Evolutionary conservation across 2,797 vertebrate species (phyloP).

Genomic region (Euphonia xanthogaster): DNA sequence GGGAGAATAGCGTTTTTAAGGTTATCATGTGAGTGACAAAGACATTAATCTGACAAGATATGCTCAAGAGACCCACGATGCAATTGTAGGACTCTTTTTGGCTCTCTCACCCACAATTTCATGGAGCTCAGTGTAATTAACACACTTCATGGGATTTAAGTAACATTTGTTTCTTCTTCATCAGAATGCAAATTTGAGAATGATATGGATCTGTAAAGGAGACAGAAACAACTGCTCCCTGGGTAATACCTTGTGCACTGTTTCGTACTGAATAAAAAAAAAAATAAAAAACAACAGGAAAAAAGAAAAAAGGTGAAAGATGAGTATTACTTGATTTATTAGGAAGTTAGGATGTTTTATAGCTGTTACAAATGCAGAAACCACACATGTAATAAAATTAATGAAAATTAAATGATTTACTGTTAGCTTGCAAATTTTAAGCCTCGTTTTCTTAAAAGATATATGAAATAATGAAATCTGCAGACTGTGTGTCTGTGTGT

Average conservation of each 20-base stretch:
- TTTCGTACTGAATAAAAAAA: background rate
- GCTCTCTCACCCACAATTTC: conserved; percentile 68
- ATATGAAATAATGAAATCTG: conserved; percentile 8
- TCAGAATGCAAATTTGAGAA: conserved; percentile 75
- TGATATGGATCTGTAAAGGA: conserved; percentile 68
- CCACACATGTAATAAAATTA: conserved; percentile 57
- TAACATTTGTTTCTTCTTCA: conserved; percentile 72
- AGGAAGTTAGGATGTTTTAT: conserved; percentile 64
- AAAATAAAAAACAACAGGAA: background rate
- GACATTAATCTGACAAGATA: conserved; percentile 73
- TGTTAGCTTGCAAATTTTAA: conserved; percentile 35
- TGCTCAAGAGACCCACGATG: conserved; percentile 56
- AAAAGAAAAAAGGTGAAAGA: background rate
- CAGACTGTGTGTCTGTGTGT: background rate
- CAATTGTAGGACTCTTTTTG: conserved; percentile 61
- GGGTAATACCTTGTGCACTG: conserved; percentile 56
- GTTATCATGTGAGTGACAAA: conserved; percentile 72
- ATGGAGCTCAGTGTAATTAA: conserved; percentile 71
- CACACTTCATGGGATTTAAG: conserved; percentile 74
- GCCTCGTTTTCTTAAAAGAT: conserved; percentile 10
- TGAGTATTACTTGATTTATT: conserved; percentile 47
- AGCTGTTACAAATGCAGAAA: conserved; percentile 56
- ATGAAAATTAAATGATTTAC: conserved; percentile 53
- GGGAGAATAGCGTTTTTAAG: conserved; percentile 67
- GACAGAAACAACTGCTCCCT: conserved; percentile 67